Evolutionary conservation across 2,888 invertebrate species (phyloP), one percentile per base, ranked within the genome.

Genomic region (Teleogryllus oceanicus): DNA sequence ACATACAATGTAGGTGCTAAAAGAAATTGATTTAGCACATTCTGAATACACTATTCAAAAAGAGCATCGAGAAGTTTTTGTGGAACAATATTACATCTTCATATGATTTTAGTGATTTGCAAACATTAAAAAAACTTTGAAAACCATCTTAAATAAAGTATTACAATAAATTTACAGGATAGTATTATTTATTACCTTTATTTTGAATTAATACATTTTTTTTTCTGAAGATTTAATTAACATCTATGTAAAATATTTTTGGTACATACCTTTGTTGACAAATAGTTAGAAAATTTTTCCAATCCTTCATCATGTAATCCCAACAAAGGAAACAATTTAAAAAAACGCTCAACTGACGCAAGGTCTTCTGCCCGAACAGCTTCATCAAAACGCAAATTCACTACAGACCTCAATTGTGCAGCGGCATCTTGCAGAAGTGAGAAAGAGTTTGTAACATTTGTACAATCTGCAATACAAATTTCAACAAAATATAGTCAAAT

Each of bases 271-370:
- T 96, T 96, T 13, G 91, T 90, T 83, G 96, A 94, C 13, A 98
- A 90, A 86, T 97, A 98, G 77, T 91, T 91, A 50, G 96, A 95
- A 85, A 98, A 96, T 84, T 96, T 92, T 81, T 92, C 91, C 18
- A 99, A 91, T 0, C 99, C 99, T 84, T 96, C 95, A 75, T 94
- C 92, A 82, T 98, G 95, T 88, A 96, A 93, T 21, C 96, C 96
- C 12, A 99, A 89, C 81, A 98, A 89, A 0, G 99, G 99, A 88
- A 98, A 99, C 85, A 99, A 93, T 87, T 98, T 98, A 87, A 99
- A 99, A 86, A 98, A 96, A 80, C 98, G 89, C 86, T 98, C 97
- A 21, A 98, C 95, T 0, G 95, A 94, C 0, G 94, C 94, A 75
- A 96, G 90, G 87, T 99, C 98, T 84, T 95, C 95, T 78, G 92